phyloP scores from a whole-genome alignment of 2,113 vertebrate genomes.

The Oncorhynchus gorbuscha region DNA sequence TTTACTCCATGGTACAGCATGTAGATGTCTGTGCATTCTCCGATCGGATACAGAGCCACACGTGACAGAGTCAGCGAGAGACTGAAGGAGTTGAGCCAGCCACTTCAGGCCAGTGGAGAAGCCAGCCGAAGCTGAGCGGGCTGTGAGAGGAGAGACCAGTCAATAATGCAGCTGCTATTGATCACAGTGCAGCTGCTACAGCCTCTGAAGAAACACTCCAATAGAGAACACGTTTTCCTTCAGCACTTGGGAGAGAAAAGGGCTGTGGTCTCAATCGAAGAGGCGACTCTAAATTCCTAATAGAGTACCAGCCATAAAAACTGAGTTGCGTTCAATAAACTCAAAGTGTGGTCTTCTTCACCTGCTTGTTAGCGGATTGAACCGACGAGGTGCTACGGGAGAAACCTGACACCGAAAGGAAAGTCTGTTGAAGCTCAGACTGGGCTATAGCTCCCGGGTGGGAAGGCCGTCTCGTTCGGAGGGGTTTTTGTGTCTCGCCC shows the following conservation, averaged over 20 bases:
- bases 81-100: background rate
- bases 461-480: background rate
- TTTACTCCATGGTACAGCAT: background rate
- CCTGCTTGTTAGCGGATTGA: background rate
- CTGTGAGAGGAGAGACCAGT: background rate
- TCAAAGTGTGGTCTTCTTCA: background rate
- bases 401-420: background rate
- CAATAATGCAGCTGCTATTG: constrained; percentile 34
- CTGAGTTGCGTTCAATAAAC: background rate
- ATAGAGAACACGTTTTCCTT: background rate
- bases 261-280: background rate
- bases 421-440: background rate
- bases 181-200: constrained; percentile 40
- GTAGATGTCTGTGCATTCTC: background rate
- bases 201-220: background rate
- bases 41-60: background rate
- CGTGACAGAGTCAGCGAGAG: background rate
- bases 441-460: background rate
- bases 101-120: background rate
- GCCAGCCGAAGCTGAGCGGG: background rate
- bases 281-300: too few species aligned
- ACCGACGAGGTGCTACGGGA: background rate
- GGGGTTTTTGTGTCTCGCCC: constrained; percentile 46
- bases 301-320: too few species aligned
- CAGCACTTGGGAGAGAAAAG: background rate